phyloP scores from a whole-genome alignment of 2,888 invertebrate species.

The Pseudoips prasinana region DNA sequence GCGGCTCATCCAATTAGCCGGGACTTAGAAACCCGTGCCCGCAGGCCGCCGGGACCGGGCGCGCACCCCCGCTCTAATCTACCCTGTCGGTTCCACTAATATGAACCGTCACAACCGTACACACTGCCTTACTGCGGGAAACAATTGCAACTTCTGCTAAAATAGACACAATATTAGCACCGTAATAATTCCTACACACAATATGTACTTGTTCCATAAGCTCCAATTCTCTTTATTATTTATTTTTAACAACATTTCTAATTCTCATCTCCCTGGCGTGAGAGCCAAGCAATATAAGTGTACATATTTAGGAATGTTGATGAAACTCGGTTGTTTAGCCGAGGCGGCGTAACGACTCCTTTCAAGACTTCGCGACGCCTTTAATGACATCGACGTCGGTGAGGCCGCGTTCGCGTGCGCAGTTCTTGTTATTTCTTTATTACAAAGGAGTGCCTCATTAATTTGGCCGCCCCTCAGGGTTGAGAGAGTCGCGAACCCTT shows the following conservation, averaged over 20 bases:
- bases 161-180: conserved; percentile 9
- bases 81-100: conserved; percentile 45
- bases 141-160: conserved; percentile 24
- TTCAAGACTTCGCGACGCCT: conserved; percentile 71
- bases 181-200: conserved; percentile 3
- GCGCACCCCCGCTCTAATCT: conserved; percentile 55
- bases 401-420: conserved; percentile 77
- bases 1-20: conserved; percentile 78
- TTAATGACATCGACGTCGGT: conserved; percentile 75
- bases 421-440: conserved; percentile 83
- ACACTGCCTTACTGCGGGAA: conserved; percentile 27
- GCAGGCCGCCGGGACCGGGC: conserved; percentile 46
- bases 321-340: conserved; percentile 69
- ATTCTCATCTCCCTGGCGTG: conserved; percentile 34
- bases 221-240: conserved; percentile 9
- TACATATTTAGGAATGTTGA: conserved; percentile 55
- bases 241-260: conserved; percentile 22
- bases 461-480: conserved; percentile 81
- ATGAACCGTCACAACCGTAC: conserved; percentile 43
- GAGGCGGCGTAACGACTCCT: conserved; percentile 72
- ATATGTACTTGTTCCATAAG: not conserved
- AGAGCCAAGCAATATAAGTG: conserved; percentile 47
- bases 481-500: conserved; percentile 78
- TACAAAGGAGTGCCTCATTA: conserved; percentile 83
- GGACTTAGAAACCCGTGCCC: conserved; percentile 77